phyloP scores from a whole-genome alignment of 1,140 invertebrate species.

The Rhopalosiphum padi region DNA sequence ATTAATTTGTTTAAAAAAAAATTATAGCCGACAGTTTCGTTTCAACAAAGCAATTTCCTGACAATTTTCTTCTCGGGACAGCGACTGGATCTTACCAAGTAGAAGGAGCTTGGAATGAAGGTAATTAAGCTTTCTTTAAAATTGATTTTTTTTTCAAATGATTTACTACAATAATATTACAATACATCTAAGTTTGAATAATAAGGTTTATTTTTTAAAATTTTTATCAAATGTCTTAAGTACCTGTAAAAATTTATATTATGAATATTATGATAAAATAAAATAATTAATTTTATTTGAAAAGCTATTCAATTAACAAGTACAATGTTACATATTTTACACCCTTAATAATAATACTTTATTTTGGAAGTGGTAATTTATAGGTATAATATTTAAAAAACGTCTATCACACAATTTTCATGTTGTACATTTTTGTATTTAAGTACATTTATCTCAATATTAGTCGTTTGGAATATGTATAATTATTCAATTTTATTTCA shows the following conservation, averaged over 20 bases:
- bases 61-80: not conserved
- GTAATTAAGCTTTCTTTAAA: not conserved
- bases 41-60: not conserved
- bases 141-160: not conserved
- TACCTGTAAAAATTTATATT: not conserved
- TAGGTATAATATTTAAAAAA: too few species aligned
- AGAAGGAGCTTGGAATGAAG: slow-evolving; percentile 16
- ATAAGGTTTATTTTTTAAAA: not conserved
- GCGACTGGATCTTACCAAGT: not conserved
- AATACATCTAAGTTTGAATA: not conserved
- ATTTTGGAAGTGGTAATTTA: too few species aligned
- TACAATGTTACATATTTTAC: too few species aligned
- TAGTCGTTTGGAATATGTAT: too few species aligned
- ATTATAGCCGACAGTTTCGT: not conserved
- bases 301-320: too few species aligned
- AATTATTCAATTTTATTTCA: too few species aligned
- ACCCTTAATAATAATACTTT: too few species aligned
- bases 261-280: not conserved
- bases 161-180: not conserved
- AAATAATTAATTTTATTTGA: not conserved
- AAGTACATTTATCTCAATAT: too few species aligned
- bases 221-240: not conserved
- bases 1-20: not conserved
- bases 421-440: too few species aligned
- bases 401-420: too few species aligned